These are phyloP conservation scores for Ptychobarbus kaznakovi DNA, from an alignment of 2,797 vertebrate genomes.

Conservation along the genomic window DNA sequence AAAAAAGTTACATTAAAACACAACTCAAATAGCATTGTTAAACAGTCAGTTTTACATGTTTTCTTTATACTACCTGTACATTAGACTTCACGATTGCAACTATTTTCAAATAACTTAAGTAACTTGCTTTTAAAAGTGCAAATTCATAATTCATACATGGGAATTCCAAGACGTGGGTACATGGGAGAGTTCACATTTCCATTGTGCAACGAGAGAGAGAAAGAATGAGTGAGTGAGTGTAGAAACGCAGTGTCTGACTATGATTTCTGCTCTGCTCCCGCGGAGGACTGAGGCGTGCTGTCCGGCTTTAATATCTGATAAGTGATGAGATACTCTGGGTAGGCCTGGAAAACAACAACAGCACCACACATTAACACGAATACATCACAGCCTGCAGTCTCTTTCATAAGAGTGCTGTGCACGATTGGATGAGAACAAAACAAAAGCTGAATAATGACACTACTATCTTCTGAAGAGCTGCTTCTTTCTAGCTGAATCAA, in stretches of 20 bases:
- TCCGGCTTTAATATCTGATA: conserved; percentile 99
- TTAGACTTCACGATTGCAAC: conserved; percentile 73
- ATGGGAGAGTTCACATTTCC: conserved; percentile 69
- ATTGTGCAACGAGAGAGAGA: conserved; percentile 75
- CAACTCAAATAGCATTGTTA: conserved; percentile 74
- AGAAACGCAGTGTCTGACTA: conserved; percentile 80
- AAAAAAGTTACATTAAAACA: conserved; percentile 78
- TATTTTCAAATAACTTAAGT: conserved; percentile 86
- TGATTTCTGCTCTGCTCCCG: conserved; percentile 95
- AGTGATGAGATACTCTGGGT: conserved; percentile 89
- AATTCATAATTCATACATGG: conserved; percentile 74
- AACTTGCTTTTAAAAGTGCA: conserved; percentile 85
- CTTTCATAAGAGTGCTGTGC: background rate
- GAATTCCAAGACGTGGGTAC: conserved; percentile 75
- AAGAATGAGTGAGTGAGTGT: background rate
- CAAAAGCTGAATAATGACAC: background rate
- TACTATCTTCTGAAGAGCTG: too few relatives aligned
- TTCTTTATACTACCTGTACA: conserved; percentile 85
- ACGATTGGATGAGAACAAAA: background rate
- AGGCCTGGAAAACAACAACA: conserved; percentile 70
- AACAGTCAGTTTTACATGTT: conserved; percentile 81
- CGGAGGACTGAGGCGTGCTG: conserved; percentile 86
- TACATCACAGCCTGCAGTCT: background rate
- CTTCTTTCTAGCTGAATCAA: background rate
- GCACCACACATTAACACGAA: background rate